These are phyloP conservation scores for Gopherus flavomarginatus DNA, from an alignment of 2,113 vertebrate species.

Conservation along the genomic window DNA sequence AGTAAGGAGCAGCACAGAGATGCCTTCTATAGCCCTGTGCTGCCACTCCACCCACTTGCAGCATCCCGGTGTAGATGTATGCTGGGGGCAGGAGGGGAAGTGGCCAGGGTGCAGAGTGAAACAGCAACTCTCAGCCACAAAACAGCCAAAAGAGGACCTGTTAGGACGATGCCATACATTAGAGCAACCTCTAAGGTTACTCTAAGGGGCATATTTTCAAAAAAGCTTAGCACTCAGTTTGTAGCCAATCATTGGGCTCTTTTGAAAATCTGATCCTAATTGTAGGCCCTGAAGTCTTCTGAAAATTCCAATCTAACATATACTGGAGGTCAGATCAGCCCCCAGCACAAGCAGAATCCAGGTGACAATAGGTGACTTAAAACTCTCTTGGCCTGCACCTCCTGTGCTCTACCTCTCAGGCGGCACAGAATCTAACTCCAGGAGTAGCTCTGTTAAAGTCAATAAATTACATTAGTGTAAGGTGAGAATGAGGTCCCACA, in stretches of 20 bases:
- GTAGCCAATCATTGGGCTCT: background rate
- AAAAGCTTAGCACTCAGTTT: background rate
- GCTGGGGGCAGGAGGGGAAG: no score
- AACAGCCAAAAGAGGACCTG: no score
- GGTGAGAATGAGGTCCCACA: background rate
- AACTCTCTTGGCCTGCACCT: background rate
- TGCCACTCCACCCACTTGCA: no score
- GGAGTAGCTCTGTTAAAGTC: accelerated
- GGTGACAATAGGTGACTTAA: background rate
- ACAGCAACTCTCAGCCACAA: no score
- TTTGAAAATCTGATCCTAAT: background rate
- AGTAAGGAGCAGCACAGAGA: background rate
- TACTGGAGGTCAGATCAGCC: background rate
- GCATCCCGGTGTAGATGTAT: no score
- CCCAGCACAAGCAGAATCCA: background rate
- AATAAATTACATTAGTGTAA: background rate
- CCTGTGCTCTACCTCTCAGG: background rate
- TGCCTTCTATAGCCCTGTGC: background rate
- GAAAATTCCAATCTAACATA: background rate
- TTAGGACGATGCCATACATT: no score
- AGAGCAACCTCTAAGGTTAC: no score
- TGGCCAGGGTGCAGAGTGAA: no score
- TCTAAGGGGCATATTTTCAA: background rate
- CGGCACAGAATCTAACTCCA: background rate
- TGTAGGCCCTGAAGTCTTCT: background rate